phyloP scores from a whole-genome alignment of 2,797 vertebrate genomes.

The Apogon hyalosoma region DNA sequence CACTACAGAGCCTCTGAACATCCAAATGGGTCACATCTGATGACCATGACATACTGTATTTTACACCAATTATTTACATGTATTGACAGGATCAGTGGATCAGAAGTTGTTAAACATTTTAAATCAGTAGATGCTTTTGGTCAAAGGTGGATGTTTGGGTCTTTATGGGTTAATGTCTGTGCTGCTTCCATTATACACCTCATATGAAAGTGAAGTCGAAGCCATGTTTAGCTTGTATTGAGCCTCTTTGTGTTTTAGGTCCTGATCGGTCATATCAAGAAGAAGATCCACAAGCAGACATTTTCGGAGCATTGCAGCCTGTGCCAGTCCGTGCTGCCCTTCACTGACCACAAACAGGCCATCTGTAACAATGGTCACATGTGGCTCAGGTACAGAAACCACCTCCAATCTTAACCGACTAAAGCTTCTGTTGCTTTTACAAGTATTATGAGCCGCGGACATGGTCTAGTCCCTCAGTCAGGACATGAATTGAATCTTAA shows the following conservation, averaged over 20 bases:
- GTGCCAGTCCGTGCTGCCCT: slow-evolving; percentile 93
- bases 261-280: slow-evolving; percentile 94
- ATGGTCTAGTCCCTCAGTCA: background rate
- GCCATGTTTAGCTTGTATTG: slow-evolving; percentile 6
- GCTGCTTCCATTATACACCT: background rate
- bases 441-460: slow-evolving; percentile 7
- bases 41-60: no score
- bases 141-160: no score
- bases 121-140: no score
- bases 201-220: background rate
- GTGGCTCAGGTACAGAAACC: slow-evolving; percentile 90
- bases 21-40: no score
- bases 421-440: slow-evolving; percentile 22
- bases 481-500: slow-evolving; percentile 60
- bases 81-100: no score
- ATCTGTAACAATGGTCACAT: slow-evolving; percentile 93
- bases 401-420: slow-evolving; percentile 13
- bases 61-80: no score
- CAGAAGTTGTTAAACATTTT: no score
- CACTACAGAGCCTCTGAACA: no score
- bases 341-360: slow-evolving; percentile 89
- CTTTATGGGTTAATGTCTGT: background rate
- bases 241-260: slow-evolving; percentile 80
- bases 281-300: slow-evolving; percentile 97
- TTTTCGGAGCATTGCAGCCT: slow-evolving; percentile 94